Percentiles rank a stretch among this genome's conserved stretches.
Evolutionary conservation across 2,113 vertebrate species (phyloP).

Genomic region (Tauraco erythrolophus): DNA sequence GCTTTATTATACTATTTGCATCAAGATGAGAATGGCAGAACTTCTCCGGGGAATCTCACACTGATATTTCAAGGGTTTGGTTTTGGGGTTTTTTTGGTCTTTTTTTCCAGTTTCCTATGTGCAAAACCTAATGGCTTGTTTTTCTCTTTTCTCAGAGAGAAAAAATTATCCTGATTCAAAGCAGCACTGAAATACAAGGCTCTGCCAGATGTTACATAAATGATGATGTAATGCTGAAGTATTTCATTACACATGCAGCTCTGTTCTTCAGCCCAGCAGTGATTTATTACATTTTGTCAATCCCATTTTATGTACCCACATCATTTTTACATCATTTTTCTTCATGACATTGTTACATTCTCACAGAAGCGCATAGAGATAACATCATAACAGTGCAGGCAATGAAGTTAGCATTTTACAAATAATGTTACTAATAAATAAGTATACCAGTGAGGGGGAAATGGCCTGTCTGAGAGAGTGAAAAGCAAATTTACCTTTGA

Average conservation of each 20-base stretch:
- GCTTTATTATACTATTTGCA: not conserved
- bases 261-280: constrained; percentile 72
- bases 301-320: constrained; percentile 76
- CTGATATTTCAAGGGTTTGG: constrained; percentile 8
- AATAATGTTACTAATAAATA: constrained; percentile 76
- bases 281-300: constrained; percentile 83
- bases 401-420: constrained; percentile 76
- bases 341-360: constrained; percentile 78
- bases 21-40: not conserved
- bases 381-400: constrained; percentile 61
- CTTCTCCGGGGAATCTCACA: not conserved
- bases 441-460: constrained; percentile 54
- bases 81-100: not conserved
- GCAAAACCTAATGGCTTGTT: constrained; percentile 60
- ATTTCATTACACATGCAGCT: constrained; percentile 80
- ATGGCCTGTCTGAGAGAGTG: constrained; percentile 45
- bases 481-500: constrained; percentile 73
- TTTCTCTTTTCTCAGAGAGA: not conserved
- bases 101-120: constrained; percentile 34
- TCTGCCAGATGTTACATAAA: constrained; percentile 82
- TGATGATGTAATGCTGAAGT: constrained; percentile 79
- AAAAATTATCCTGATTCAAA: constrained; percentile 66
- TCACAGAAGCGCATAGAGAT: constrained; percentile 72
- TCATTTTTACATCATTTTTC: constrained; percentile 82
- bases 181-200: constrained; percentile 72